Base-by-base conservation (phyloP, 1,140 invertebrate genomes). In the Dendrolimus kikuchii region DNA sequence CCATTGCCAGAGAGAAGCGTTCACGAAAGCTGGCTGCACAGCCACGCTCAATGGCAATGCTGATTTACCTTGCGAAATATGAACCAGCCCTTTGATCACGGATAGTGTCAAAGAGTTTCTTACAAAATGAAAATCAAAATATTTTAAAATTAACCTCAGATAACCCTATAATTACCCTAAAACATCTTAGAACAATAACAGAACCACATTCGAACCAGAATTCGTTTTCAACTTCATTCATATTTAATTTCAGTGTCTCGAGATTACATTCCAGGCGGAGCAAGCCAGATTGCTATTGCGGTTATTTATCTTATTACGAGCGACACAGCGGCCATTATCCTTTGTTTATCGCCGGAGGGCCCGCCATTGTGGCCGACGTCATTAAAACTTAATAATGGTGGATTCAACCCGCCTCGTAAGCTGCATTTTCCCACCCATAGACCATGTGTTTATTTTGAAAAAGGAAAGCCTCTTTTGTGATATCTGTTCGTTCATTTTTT, bases 331-430 rank as follows among this genome's bases (percentile, higher is more conserved):
- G 39, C 59, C 62, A 71, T 76, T 78, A 76, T 78, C 59, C 74
- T 69, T 73, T 73, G 71, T 76, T 78, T 71, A 74, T 72, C 55
- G 66, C 67, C 68, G 50, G 53, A 52, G 41, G 63, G 57, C 47
- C 48, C 53, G 53, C 51, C 57, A 68, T 68, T 71, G 68, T 66
- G 64, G 62, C 40, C 53, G 59, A 64, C 72, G 68, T 77, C 74
- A 74, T 76, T 76, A 80, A 80, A 80, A 76, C 68, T 80, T 77
- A 76, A 80, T 80, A 77, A 77, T 69, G 68, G 64, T 52, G 60
- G 64, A 59, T 69, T 70, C 59, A 68, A 73, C 68, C 59, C 57
- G 60, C 62, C 63, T 23, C 23, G 59, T 59, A 65, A 55, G 62
- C 49, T 59, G 51, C 52, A 38, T 60, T 68, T 54, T 57, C 57